A percentile compares a stretch with the other conserved stretches of the same genome.
phyloP scores from a whole-genome alignment of 1,140 invertebrate genomes.

The Sitophilus oryzae region DNA sequence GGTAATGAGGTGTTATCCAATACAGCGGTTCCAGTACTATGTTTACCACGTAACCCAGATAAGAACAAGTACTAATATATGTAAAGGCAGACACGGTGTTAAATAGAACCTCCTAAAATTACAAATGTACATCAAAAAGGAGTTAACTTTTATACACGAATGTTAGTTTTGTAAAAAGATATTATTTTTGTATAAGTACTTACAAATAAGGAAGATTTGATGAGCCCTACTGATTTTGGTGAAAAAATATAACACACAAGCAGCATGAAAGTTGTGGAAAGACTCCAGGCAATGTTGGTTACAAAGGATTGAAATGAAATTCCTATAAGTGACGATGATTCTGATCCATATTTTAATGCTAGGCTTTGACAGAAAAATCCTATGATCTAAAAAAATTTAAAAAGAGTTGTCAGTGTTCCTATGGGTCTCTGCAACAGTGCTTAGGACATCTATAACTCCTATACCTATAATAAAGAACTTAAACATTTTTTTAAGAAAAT shows the following conservation, averaged over 20 bases:
- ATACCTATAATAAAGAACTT: too few relatives aligned
- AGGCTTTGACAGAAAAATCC: conserved; percentile 70
- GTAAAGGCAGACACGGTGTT: conserved; percentile 67
- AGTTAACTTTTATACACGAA: too few relatives aligned
- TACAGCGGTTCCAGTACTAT: conserved; percentile 63
- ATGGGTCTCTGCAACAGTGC: too few relatives aligned
- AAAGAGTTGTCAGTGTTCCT: too few relatives aligned
- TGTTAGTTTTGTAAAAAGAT: too few relatives aligned
- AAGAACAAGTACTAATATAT: conserved; percentile 67
- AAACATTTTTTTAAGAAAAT: too few relatives aligned
- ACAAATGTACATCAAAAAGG: too few relatives aligned
- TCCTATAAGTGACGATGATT: conserved; percentile 60
- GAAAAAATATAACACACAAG: conserved; percentile 70
- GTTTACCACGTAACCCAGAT: conserved; percentile 69
- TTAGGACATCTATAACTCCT: too few relatives aligned
- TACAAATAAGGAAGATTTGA: conserved; percentile 74
- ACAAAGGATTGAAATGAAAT: conserved; percentile 69
- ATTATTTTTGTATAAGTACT: too few relatives aligned
- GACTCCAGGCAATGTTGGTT: conserved; percentile 66
- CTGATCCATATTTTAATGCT: conserved; percentile 65
- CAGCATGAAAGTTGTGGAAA: conserved; percentile 64
- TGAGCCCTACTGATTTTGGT: conserved; percentile 63
- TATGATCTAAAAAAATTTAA: conserved; percentile 55
- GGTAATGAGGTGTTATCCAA: conserved; percentile 52
- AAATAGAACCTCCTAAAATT: conserved; percentile 69